phyloP scores from a whole-genome alignment of 2,888 invertebrate genomes.

The Tillus elongatus region DNA sequence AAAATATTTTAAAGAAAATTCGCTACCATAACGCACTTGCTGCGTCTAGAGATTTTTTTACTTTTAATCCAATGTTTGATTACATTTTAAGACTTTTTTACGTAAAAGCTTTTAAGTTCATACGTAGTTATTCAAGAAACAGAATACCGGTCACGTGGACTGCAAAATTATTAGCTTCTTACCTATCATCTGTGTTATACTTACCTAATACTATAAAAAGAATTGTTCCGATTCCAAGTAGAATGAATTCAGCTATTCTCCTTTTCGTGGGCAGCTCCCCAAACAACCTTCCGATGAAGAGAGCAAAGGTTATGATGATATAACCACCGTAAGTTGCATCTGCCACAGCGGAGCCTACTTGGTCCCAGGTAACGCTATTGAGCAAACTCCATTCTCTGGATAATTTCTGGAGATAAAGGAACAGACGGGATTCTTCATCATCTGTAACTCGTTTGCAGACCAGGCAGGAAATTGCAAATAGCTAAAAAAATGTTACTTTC shows the following conservation, averaged over 20 bases:
- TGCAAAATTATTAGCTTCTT: too few relatives aligned
- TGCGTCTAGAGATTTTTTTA: too few relatives aligned
- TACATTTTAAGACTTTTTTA: too few relatives aligned
- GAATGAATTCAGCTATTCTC: slow-evolving; percentile 56
- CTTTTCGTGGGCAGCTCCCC: slow-evolving; percentile 56
- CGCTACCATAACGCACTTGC: too few relatives aligned
- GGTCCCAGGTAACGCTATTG: slow-evolving; percentile 65
- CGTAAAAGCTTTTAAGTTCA: too few relatives aligned
- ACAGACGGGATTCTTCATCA: slow-evolving; percentile 60
- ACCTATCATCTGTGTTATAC: too few relatives aligned
- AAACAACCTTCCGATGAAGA: slow-evolving; percentile 55
- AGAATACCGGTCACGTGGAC: too few relatives aligned
- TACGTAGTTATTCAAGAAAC: too few relatives aligned
- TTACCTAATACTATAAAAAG: slow-evolving; percentile 59
- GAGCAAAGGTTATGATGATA: slow-evolving; percentile 59
- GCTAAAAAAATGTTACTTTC: slow-evolving; percentile 49
- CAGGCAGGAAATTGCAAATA: slow-evolving; percentile 58
- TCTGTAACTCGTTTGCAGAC: slow-evolving; percentile 62
- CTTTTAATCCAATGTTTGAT: too few relatives aligned
- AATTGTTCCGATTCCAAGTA: slow-evolving; percentile 61
- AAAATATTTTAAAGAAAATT: too few relatives aligned
- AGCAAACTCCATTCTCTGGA: slow-evolving; percentile 68
- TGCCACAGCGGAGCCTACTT: slow-evolving; percentile 57
- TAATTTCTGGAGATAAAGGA: slow-evolving; percentile 59
- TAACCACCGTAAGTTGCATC: slow-evolving; percentile 62